Conservation (phyloP, 2,888 invertebrate species). For the Diarsia mendica region DNA sequence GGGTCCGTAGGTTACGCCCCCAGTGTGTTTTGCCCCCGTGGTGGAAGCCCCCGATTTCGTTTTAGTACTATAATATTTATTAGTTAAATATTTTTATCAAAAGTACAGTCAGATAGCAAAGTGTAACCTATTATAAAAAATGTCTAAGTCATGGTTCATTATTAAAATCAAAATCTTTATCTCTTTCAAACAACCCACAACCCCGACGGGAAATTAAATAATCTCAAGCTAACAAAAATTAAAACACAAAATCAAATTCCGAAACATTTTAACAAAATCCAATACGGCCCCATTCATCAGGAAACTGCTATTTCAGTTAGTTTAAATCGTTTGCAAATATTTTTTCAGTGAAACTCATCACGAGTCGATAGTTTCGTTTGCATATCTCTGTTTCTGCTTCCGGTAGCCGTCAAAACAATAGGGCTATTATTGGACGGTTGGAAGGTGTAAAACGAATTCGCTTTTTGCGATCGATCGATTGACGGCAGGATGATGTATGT, state of each 20-base stretch:
- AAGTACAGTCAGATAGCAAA: too few relatives aligned
- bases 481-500: conserved; percentile 5
- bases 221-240: too few relatives aligned
- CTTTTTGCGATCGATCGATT: conserved; percentile 49
- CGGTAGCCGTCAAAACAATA: conserved; percentile 72
- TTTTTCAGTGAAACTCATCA: conserved; percentile 62
- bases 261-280: conserved; percentile 27
- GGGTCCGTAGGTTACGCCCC: too few relatives aligned
- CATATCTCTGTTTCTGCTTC: conserved; percentile 63
- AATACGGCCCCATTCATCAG: conserved; percentile 15
- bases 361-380: conserved; percentile 63
- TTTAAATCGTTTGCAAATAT: conserved; percentile 66
- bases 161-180: too few relatives aligned
- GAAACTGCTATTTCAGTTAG: conserved; percentile 56
- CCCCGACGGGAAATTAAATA: too few relatives aligned
- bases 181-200: too few relatives aligned
- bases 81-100: too few relatives aligned
- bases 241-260: background rate
- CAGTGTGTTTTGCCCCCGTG: too few relatives aligned
- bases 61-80: too few relatives aligned
- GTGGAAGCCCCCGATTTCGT: too few relatives aligned
- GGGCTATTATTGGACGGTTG: conserved; percentile 70
- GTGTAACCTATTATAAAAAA: too few relatives aligned
- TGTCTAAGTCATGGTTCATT: too few relatives aligned
- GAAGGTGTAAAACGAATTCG: conserved; percentile 73